These are phyloP conservation scores for Morpho achilles DNA, from an alignment of 2,888 invertebrate genomes.

Conservation along the genomic window DNA sequence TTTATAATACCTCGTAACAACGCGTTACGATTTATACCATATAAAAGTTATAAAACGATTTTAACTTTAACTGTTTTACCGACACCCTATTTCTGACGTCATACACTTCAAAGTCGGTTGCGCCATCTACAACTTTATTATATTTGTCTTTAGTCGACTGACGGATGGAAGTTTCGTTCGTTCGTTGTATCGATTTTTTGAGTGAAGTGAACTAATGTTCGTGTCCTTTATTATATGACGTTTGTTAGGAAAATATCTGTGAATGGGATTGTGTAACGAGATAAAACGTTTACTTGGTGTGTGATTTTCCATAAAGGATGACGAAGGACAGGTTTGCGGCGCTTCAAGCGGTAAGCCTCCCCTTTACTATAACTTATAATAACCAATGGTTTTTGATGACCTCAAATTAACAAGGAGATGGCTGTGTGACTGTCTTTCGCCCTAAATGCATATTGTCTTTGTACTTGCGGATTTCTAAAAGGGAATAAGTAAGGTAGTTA, in stretches of 20 bases:
- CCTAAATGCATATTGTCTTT: conserved; percentile 5
- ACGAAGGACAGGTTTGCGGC: conserved; percentile 99
- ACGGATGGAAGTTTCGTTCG: conserved; percentile 80
- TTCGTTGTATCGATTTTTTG: conserved; percentile 90
- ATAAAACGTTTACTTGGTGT: conserved; percentile 82
- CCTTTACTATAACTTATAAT: conserved; percentile 46
- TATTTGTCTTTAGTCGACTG: conserved; percentile 60
- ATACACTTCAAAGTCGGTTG: conserved; percentile 36
- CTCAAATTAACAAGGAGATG: conserved; percentile 61
- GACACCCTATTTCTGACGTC: conserved; percentile 54
- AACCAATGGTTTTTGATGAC: conserved; percentile 68
- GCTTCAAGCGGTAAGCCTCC: conserved; percentile 91
- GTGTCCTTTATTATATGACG: conserved; percentile 85
- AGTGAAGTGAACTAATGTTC: conserved; percentile 83
- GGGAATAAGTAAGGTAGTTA: conserved; percentile 9
- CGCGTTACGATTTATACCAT: not conserved
- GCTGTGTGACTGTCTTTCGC: conserved; percentile 43
- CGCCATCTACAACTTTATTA: conserved; percentile 60
- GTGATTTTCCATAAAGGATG: conserved; percentile 86
- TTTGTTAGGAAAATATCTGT: conserved; percentile 85
- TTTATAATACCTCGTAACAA: no score
- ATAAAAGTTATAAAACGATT: conserved; percentile 17
- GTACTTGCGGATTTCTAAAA: conserved; percentile 2
- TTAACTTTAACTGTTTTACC: conserved; percentile 45
- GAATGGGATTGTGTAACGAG: conserved; percentile 88